These are phyloP conservation scores for Dermatophagoides farinae DNA, from an alignment of 1,140 invertebrate genomes.

Conservation along the genomic window DNA sequence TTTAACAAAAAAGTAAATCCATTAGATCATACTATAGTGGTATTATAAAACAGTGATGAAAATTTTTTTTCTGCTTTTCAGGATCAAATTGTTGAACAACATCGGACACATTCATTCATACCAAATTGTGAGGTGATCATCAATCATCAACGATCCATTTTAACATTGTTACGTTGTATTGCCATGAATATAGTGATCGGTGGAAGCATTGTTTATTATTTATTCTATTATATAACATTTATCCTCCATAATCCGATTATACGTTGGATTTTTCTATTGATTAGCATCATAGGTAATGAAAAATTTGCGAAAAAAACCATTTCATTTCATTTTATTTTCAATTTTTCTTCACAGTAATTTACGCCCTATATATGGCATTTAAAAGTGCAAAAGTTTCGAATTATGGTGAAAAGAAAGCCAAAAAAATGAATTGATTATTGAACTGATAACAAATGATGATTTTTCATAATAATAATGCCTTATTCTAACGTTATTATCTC, in stretches of 20 bases:
- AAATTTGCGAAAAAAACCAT: too few species aligned
- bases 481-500: too few species aligned
- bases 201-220: not conserved
- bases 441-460: too few species aligned
- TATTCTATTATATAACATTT: not conserved
- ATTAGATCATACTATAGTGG: too few species aligned
- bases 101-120: not conserved
- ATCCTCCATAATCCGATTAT: too few species aligned
- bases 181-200: not conserved
- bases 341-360: not conserved
- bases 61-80: not conserved
- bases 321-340: not conserved
- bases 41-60: too few species aligned
- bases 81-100: not conserved
- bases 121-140: not conserved
- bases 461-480: too few species aligned
- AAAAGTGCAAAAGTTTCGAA: not conserved
- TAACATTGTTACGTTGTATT: not conserved
- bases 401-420: not conserved
- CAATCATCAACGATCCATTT: too few species aligned
- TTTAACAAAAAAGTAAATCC: too few species aligned
- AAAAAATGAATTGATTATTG: not conserved
- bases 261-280: too few species aligned
- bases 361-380: too few species aligned
- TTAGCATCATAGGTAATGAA: too few species aligned